Percentiles rank a stretch among this genome's conserved stretches.
Conservation (phyloP, 2,113 vertebrate species). For the Onychorhynchus coronatus region DNA sequence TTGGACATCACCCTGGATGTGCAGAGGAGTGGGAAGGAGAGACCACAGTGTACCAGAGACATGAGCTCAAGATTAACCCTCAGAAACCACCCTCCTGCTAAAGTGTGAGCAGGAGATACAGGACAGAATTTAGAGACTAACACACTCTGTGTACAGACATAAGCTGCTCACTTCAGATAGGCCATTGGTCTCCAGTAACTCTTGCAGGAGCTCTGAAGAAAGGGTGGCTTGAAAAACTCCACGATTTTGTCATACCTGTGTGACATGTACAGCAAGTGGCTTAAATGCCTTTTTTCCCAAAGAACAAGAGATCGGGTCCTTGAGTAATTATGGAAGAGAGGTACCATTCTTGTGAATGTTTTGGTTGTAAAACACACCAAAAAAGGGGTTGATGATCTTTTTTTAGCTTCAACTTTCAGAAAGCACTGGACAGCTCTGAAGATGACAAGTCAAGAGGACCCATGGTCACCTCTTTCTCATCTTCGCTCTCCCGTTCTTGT, state of each 20-base stretch:
- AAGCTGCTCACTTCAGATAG: not conserved
- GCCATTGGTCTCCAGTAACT: not conserved
- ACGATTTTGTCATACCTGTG: not conserved
- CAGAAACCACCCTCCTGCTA: not conserved
- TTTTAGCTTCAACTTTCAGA: not conserved
- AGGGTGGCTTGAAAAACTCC: not conserved
- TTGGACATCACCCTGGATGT: not conserved
- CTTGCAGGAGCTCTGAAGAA: not conserved
- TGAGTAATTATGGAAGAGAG: not conserved
- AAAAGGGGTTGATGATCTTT: not conserved
- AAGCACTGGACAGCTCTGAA: not conserved
- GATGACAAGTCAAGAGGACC: not conserved
- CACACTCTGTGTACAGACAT: fast-evolving
- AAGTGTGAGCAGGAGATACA: not conserved
- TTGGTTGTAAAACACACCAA: not conserved
- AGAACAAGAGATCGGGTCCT: not conserved
- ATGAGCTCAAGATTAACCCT: not conserved
- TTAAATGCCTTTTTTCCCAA: not conserved
- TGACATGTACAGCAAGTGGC: not conserved
- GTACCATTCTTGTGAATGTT: not conserved
- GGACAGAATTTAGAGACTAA: not conserved
- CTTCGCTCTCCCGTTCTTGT: not conserved
- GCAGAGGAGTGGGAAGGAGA: not conserved
- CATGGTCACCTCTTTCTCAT: not conserved
- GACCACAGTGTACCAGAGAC: not conserved